Percentiles rank a stretch among this genome's conserved stretches.
Evolutionary conservation across 2,797 vertebrate species (phyloP).

Genomic region (Neosalanx taihuensis): DNA sequence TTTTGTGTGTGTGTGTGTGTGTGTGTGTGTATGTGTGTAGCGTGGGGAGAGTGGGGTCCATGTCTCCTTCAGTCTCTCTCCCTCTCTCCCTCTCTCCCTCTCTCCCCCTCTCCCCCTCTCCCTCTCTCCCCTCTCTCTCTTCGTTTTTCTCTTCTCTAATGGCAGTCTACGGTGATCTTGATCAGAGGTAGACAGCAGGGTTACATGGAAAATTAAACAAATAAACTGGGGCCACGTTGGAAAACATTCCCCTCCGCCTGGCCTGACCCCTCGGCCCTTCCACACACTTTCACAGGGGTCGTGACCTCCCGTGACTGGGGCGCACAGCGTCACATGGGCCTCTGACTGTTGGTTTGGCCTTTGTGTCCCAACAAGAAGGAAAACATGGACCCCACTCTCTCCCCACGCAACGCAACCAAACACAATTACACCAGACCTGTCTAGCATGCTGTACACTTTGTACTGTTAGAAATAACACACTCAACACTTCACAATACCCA

Average conservation of each 20-base stretch:
- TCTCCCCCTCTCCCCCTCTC: slow-evolving; percentile 19
- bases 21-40: too few species aligned
- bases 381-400: slow-evolving; percentile 38
- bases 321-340: slow-evolving; percentile 42
- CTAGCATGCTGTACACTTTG: background rate
- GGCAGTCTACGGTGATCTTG: slow-evolving; percentile 60
- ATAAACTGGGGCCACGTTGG: slow-evolving; percentile 70
- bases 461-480: background rate
- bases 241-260: slow-evolving; percentile 72
- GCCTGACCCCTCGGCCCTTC: slow-evolving; percentile 64
- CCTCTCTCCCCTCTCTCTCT: slow-evolving; percentile 26
- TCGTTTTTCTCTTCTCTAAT: slow-evolving; percentile 18
- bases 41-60: too few species aligned
- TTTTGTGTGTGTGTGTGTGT: too few species aligned
- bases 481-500: background rate
- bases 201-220: slow-evolving; percentile 74
- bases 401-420: background rate
- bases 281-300: slow-evolving; percentile 64
- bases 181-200: slow-evolving; percentile 63
- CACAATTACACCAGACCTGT: background rate
- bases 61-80: background rate
- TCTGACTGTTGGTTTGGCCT: slow-evolving; percentile 52
- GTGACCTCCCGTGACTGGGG: slow-evolving; percentile 51
- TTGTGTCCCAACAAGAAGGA: slow-evolving; percentile 41
- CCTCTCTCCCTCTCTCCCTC: slow-evolving; percentile 8